Base-by-base conservation (phyloP, 2,113 vertebrate species). In the Nasalis larvatus region DNA sequence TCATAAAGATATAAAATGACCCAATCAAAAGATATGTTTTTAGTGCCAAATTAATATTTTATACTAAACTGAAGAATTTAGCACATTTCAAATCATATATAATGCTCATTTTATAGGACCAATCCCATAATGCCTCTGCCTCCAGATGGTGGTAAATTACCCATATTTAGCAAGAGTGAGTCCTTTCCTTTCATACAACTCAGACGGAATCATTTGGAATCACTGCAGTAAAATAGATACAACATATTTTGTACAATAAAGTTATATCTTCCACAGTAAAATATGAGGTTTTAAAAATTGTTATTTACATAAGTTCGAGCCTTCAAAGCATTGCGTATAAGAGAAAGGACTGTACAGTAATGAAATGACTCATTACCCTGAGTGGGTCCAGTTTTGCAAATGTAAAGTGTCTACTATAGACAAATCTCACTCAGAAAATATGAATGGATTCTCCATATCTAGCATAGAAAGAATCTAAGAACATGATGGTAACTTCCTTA, bases 31-130 rank as follows among this genome's bases (percentile, higher is more conserved):
- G 54, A 49, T 30, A 88, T 42, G 77, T 37, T 52, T 85, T 89
- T 74, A 83, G 60, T 92, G 83, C 21, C n/a, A 94, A 95, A 89
- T 81, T 96, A 76, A 85, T 88, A 94, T 96, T 87, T 95, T 95
- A 94, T 82, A 42, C 56, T 94, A 58, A 93, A 66, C 37, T 37
- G 47, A 97, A 93, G 97, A 96, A 68, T 81, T 94, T 85, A 85
- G 82, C 69, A 85, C 77, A 92, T 94, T 91, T 94, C 69, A 40
- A 90, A 60, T 66, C 9, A 45, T 18, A 85, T 35, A 23, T 58
- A 86, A 60, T 77, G 27, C 27, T 58, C 40, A 30, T 86, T 93
- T 83, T 81, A 58, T 40, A 93, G 40, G 8, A 89, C 14, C 37
- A 71, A 92, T 27, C 21, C 23, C 6, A 60, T 69, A 63, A 69